Conservation (phyloP, 2,113 vertebrate species). For the Myrmophylax atrothorax region DNA sequence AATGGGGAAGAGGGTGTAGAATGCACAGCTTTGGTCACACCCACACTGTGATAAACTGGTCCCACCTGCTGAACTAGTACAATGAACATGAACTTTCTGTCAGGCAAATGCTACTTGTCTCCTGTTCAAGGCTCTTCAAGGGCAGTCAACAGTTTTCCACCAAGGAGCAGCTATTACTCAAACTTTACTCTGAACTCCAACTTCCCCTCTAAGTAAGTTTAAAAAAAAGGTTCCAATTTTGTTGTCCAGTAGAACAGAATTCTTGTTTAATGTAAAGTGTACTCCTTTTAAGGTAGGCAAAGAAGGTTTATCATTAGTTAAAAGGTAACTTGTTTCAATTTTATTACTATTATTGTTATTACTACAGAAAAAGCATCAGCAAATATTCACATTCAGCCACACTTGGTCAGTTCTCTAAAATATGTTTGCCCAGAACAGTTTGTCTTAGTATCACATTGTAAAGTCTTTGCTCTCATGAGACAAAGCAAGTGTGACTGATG, state of each 20-base stretch:
- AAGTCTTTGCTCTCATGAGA: neutral
- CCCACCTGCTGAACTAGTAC: too few relatives aligned
- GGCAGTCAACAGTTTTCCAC: neutral
- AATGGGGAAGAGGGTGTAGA: too few relatives aligned
- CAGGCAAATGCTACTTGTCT: neutral
- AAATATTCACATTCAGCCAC: neutral
- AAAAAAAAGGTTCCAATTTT: neutral
- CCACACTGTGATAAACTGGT: too few relatives aligned
- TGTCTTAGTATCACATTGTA: neutral
- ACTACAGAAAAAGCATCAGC: neutral
- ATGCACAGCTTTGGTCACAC: too few relatives aligned
- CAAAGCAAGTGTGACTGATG: neutral
- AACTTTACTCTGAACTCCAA: neutral
- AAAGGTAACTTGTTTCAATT: neutral
- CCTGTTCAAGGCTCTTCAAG: neutral
- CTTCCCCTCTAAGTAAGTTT: neutral
- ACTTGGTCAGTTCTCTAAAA: neutral
- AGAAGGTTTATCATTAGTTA: neutral
- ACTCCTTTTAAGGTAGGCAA: neutral
- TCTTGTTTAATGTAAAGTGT: neutral
- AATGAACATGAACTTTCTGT: neutral
- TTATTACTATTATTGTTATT: neutral
- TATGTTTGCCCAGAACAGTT: neutral
- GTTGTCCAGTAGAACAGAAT: neutral
- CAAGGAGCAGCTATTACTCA: neutral